Base-by-base conservation (phyloP, 2,113 vertebrate genomes). In the Scomber scombrus region DNA sequence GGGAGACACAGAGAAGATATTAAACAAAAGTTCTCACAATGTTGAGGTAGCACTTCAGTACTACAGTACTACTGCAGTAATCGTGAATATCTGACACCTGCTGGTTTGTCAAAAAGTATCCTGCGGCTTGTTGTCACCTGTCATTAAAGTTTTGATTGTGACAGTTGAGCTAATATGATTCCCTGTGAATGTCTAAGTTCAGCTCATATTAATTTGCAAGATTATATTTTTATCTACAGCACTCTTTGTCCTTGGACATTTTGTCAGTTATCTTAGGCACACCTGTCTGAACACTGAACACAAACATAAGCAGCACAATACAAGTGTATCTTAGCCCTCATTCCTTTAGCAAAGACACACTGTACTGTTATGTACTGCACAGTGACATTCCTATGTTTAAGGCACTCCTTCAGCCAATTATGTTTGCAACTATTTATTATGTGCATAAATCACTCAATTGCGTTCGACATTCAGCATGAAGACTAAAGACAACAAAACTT, bases 351-450 rank as follows among this genome's bases (percentile, higher is more conserved):
- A 65, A 18, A 19, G 3, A 73, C 29, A 26, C 0, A 3, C 7
- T 11, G 46, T 50, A 10, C 26, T 34, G 40, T 47, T 31, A 21
- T n/a, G n/a, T 3, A 10, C n/a, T 10, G 2, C 3, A 47, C 34
- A 43, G 9, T 49, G 82, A 71, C 82, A 86, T 81, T 55, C 62
- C 67, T 74, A 0, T 29, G 3, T 43, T 29, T 58, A 10, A 31
- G 2, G 45, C n/a, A 87, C 64, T 75, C 0, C 66, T 62, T 63
- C 10, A 5, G 10, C 23, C 3, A 45, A n/a, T 75, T 7, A 66
- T n/a, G 23, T 11, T 11, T 0, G 21, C 2, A 74, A 18, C 4
- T 2, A 68, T 52, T 26, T 10, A 5, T 19, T 18, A 23, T 0
- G 3, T 46, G 15, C 18, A 51, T 14, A 3, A 47, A 58, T 74